Conservation (phyloP, 2,797 vertebrate species). For the Salarias fasciatus region DNA sequence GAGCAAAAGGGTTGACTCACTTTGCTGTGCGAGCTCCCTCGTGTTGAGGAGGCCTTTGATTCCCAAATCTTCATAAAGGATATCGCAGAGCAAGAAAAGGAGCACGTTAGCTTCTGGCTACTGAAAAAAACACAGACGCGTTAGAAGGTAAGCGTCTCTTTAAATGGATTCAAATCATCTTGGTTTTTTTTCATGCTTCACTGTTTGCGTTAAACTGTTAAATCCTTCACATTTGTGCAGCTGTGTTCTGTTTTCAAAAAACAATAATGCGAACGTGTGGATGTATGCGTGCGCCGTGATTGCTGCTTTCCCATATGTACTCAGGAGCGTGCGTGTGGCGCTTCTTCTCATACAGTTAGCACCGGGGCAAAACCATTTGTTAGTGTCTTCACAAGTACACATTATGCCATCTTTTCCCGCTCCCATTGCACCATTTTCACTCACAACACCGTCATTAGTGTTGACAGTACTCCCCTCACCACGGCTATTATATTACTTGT, state of each 20-base stretch:
- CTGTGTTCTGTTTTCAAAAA: too few relatives aligned
- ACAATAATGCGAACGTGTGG: too few relatives aligned
- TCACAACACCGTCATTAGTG: slow-evolving; percentile 74
- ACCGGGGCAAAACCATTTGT: slow-evolving; percentile 55
- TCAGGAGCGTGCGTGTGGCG: neutral
- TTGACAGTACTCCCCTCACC: slow-evolving; percentile 66
- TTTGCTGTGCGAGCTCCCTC: neutral
- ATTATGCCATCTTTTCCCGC: slow-evolving; percentile 67
- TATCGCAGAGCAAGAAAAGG: slow-evolving; percentile 16
- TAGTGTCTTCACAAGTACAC: slow-evolving; percentile 58
- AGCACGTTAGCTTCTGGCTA: slow-evolving; percentile 11
- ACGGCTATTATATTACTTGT: slow-evolving; percentile 62
- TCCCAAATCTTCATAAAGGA: slow-evolving; percentile 26
- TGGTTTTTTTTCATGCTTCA: too few relatives aligned
- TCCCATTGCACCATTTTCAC: slow-evolving; percentile 68
- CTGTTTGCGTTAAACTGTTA: too few relatives aligned
- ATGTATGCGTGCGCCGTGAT: too few relatives aligned
- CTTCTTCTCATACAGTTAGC: slow-evolving; percentile 17
- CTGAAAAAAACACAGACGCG: neutral
- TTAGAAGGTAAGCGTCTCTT: too few relatives aligned
- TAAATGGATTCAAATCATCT: too few relatives aligned
- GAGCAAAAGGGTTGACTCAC: neutral
- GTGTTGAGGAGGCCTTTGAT: slow-evolving; percentile 12
- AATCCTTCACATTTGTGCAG: too few relatives aligned
- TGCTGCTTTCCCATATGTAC: too few relatives aligned